Percentiles rank a stretch among this genome's conserved stretches.
phyloP scores from a whole-genome alignment of 2,113 vertebrate genomes.

The Pongo abelii region DNA sequence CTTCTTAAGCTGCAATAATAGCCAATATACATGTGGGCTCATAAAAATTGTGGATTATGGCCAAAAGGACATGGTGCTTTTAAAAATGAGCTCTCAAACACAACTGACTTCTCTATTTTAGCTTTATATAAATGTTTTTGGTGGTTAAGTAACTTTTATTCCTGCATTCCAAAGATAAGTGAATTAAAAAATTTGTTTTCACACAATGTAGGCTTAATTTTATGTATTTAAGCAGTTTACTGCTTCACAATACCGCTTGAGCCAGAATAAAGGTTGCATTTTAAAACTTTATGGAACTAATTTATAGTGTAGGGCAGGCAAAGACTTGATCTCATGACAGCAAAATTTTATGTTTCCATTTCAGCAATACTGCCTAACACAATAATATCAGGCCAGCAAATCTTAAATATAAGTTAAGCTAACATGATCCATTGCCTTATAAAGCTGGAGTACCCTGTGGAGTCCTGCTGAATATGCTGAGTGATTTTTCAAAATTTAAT shows the following conservation, averaged over 20 bases:
- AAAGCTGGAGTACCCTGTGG: slow-evolving; percentile 85
- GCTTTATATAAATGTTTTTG: not conserved
- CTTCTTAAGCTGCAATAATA: not conserved
- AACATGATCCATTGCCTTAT: slow-evolving; percentile 88
- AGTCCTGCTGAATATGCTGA: slow-evolving; percentile 87
- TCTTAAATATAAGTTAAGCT: slow-evolving; percentile 88
- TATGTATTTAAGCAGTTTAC: slow-evolving; percentile 72
- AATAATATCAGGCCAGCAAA: slow-evolving; percentile 85
- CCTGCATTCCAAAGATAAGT: not conserved
- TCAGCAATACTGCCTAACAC: slow-evolving; percentile 85
- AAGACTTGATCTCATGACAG: slow-evolving; percentile 84
- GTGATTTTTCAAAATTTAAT: slow-evolving; percentile 92
- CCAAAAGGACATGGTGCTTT: not conserved
- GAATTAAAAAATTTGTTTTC: slow-evolving; percentile 54
- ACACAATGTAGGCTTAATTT: slow-evolving; percentile 72
- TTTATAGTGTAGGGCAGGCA: slow-evolving; percentile 81
- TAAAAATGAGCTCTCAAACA: not conserved
- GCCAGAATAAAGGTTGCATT: slow-evolving; percentile 79
- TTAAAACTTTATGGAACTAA: slow-evolving; percentile 84
- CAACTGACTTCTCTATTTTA: not conserved
- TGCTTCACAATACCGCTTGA: slow-evolving; percentile 57
- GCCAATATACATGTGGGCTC: not conserved
- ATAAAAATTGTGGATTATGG: not conserved
- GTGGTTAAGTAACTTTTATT: slow-evolving; percentile 11
- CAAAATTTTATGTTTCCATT: slow-evolving; percentile 87